phyloP scores from a whole-genome alignment of 2,113 vertebrate genomes.

The Siniperca chuatsi region DNA sequence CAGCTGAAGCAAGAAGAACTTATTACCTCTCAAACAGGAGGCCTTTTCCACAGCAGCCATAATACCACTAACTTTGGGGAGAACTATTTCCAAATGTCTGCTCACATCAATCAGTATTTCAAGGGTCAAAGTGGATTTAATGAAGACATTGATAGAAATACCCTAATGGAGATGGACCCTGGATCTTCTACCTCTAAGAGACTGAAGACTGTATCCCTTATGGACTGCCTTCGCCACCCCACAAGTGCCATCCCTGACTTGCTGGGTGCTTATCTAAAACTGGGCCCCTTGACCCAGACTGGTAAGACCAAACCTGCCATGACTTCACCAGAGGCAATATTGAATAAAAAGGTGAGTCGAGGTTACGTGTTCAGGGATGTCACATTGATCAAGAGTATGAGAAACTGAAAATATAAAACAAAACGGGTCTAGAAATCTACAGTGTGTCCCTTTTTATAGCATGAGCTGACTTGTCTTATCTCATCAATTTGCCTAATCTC shows the following conservation, averaged over 20 bases:
- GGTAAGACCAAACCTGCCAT: constrained; percentile 1
- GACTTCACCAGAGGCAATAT: background rate
- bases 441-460: background rate
- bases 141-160: constrained; percentile 32
- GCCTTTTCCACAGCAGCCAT: constrained; percentile 78
- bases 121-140: constrained; percentile 55
- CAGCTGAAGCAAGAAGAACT: constrained; percentile 20
- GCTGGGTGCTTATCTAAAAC: constrained; percentile 61
- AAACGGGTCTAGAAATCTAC: background rate
- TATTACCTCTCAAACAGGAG: constrained; percentile 30
- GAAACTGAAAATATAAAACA: background rate
- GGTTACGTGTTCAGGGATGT: background rate
- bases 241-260: constrained; percentile 68
- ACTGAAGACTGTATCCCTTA: constrained; percentile 58
- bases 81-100: constrained; percentile 73
- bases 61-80: constrained; percentile 74
- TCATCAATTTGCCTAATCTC: background rate
- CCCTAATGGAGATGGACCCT: background rate
- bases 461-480: background rate
- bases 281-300: constrained; percentile 1
- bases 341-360: constrained; percentile 71
- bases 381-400: background rate
- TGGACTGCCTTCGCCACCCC: constrained; percentile 69
- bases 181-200: background rate
- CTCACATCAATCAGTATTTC: constrained; percentile 81